Evolutionary conservation across 35 echinoderm and acorn worm species (phyloP).

Genomic region (Anneissia japonica): DNA sequence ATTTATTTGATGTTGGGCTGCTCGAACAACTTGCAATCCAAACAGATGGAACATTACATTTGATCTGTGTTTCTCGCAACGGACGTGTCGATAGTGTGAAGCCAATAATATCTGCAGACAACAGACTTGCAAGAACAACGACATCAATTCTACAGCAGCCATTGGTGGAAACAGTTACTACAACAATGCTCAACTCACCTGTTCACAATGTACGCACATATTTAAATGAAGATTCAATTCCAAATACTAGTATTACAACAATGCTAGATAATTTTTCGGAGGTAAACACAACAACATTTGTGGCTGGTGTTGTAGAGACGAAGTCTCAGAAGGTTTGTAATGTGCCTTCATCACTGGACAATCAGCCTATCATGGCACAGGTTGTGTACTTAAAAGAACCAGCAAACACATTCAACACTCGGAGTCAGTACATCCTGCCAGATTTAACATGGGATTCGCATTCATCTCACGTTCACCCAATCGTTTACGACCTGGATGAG

Average conservation of each 20-base stretch:
- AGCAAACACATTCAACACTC: conserved; percentile 10
- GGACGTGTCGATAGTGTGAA: conserved; percentile 61
- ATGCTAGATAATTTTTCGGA: conserved; percentile 40
- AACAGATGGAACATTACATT: conserved; percentile 81
- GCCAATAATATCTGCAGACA: conserved; percentile 51
- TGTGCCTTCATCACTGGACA: conserved; percentile 68
- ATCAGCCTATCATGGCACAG: conserved; percentile 39
- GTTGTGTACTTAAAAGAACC: conserved; percentile 35
- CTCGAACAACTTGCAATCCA: conserved; percentile 69
- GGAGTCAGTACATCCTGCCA: background rate
- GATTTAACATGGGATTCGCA: background rate
- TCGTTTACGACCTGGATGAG: background rate
- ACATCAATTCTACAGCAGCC: background rate
- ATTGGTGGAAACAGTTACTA: background rate
- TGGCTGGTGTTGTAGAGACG: background rate
- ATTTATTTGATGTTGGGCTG: conserved; percentile 62
- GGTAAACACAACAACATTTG: conserved; percentile 38
- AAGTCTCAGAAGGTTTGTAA: conserved; percentile 51
- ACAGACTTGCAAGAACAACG: conserved; percentile 20
- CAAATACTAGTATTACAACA: conserved; percentile 57
- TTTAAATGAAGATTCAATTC: conserved; percentile 1
- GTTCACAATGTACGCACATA: conserved; percentile 18
- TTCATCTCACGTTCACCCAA: background rate
- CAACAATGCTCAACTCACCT: conserved; percentile 19
- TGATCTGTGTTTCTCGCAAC: conserved; percentile 59